Base-by-base conservation (phyloP, 2,888 invertebrate species). In the Lymantria dispar region DNA sequence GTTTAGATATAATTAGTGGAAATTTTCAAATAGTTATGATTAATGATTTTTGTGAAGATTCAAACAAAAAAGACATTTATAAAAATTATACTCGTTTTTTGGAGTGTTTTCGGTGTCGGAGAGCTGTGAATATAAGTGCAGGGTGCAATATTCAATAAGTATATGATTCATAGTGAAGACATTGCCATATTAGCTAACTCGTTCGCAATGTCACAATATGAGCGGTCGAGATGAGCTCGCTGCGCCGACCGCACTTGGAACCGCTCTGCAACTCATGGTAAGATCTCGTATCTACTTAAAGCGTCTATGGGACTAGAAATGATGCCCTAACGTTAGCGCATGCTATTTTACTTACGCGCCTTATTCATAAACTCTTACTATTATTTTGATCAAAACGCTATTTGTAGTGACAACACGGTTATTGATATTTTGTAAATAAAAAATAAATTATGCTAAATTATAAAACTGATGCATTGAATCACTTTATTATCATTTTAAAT, bases 231-330 rank as follows among this genome's bases (percentile, higher is more conserved):
- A 89, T 89, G 88, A 89, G 75, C 58, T 73, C 67, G 73, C 76
- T 68, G 74, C 80, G 60, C 71, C 72, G 64, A 70, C 73, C 61
- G 72, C 68, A 65, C 62, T 71, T 62, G 61, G 68, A 58, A 65
- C 78, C 77, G 82, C 87, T 76, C 82, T 85, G 76, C 85, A 85
- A 84, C 86, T 85, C 83, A 90, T 86, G 85, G 91, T 85, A 22
- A 22, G 22, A 22, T 3, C 22, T 22, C 22, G 3, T 3, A 22
- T 22, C 5, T 22, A 22, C 22, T 22, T 22, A 22, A n/a, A 22
- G 22, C 22, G 22, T 22, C 22, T 3, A 5, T 22, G 22, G 22
- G 22, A 2, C 22, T 22, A 5, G 22, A 22, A 22, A 22, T 22
- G 22, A 22, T 5, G 22, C 22, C 5, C 22, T 22, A 22, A 22